Evolutionary conservation across 2,113 vertebrate species (phyloP), one percentile per base, ranked within the genome.

Genomic region (Triplophysa siluroides): DNA sequence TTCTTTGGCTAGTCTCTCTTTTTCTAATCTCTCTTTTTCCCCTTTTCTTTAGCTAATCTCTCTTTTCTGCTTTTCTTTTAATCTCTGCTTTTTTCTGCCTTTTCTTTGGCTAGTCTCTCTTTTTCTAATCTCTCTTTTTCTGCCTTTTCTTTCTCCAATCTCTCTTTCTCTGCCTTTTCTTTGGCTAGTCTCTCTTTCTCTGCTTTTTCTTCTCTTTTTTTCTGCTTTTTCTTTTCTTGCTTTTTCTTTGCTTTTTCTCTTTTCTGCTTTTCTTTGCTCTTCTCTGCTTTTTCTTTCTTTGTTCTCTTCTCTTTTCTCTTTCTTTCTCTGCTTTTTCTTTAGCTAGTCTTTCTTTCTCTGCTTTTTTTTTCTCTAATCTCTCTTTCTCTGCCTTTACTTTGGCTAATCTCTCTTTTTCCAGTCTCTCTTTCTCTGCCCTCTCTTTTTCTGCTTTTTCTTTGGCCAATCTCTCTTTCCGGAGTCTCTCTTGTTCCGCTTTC

Each of bases 361-460:
- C 13, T 1, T 12, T 16, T 23, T 71, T 64, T 26, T 23, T 73
- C 0, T 0, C 33, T 0, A 29, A 0, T 23, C 23, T 72, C 33
- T 69, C 88, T 67, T 89, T 79, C 80, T 88, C 88, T 85, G 88
- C 72, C 85, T 88, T 80, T 88, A 93, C 84, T 85, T 91, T 80
- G 0, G 0, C 72, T 0, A 24, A 0, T 62, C 14, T 70, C 52
- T 77, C 76, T 18, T 79, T 82, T 14, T 80, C 64, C 0, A 23
- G 0, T 29, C n/a, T 78, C 67, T 84, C 75, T n/a, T 69, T 24
- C 3, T 71, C n/a, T 19, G 66, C 43, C 45, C 62, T 75, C 19
- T 86, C 81, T 6, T 74, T 74, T 29, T 83, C 76, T 13, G 65
- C 56, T 4, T 81, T 62, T 24, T 72, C 78, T 21, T 79, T 79